A percentile compares a stretch with the other conserved stretches of the same genome.
phyloP scores from a whole-genome alignment of 2,888 invertebrate species.

The Copidosoma aretas region DNA sequence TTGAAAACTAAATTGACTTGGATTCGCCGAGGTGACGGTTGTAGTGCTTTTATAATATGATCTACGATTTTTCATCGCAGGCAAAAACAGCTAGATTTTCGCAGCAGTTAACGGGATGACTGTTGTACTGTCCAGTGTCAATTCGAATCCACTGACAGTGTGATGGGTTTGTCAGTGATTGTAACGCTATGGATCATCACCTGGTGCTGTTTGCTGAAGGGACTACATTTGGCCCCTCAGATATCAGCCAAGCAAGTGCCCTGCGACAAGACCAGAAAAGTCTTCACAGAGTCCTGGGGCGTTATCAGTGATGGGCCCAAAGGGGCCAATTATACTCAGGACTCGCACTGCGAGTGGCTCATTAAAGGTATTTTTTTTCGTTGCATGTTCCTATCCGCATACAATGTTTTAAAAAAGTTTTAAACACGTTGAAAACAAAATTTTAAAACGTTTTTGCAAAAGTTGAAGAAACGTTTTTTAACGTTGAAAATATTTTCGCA shows the following conservation, averaged over 20 bases:
- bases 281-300: constrained; percentile 82
- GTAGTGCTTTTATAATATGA: too few relatives aligned
- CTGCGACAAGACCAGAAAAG: constrained; percentile 84
- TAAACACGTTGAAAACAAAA: too few relatives aligned
- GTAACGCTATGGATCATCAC: constrained; percentile 56
- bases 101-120: constrained; percentile 29
- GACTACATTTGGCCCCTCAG: constrained; percentile 56
- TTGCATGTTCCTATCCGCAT: too few relatives aligned
- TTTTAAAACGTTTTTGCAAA: too few relatives aligned
- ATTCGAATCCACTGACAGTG: constrained; percentile 46
- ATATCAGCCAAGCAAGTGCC: constrained; percentile 65
- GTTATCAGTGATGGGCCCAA: constrained; percentile 88
- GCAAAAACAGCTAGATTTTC: not conserved
- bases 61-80: too few relatives aligned
- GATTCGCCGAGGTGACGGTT: too few relatives aligned
- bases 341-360: constrained; percentile 96
- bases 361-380: constrained; percentile 77
- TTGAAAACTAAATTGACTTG: too few relatives aligned
- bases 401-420: too few relatives aligned
- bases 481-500: too few relatives aligned
- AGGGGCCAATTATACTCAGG: constrained; percentile 86
- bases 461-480: too few relatives aligned
- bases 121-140: constrained; percentile 20
- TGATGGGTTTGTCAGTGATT: constrained; percentile 58
- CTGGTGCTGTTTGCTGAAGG: constrained; percentile 58